phyloP scores from a whole-genome alignment of 2,113 vertebrate species.

The Siniperca knerii region DNA sequence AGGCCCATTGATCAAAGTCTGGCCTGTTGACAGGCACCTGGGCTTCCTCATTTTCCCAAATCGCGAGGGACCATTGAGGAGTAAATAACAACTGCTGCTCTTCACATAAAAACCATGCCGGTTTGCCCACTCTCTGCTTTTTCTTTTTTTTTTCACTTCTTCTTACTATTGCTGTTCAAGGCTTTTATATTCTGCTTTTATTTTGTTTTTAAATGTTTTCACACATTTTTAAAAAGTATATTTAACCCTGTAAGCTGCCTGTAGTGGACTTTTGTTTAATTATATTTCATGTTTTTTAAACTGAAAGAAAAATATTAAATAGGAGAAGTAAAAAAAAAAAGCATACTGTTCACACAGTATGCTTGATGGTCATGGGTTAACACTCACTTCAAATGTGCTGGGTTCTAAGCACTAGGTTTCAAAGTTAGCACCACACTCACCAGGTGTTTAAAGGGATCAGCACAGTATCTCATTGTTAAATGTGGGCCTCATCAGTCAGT shows the following conservation, averaged over 20 bases:
- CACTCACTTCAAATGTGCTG: not conserved
- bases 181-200: not conserved
- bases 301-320: not conserved
- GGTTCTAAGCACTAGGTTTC: not conserved
- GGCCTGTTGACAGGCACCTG: slow-evolving; percentile 55
- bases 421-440: not conserved
- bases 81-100: slow-evolving; percentile 58
- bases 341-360: not conserved
- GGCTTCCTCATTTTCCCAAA: slow-evolving; percentile 45
- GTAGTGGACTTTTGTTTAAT: not conserved
- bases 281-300: not conserved
- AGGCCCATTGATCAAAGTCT: slow-evolving; percentile 63
- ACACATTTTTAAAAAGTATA: not conserved
- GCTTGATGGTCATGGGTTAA: not conserved
- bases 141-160: not conserved
- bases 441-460: not conserved
- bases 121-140: not conserved
- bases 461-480: not conserved
- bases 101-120: slow-evolving; percentile 16
- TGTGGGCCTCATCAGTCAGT: too few species aligned
- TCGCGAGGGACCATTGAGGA: slow-evolving; percentile 37
- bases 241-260: not conserved
- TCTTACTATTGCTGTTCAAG: not conserved
- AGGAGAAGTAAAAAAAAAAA: not conserved
- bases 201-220: not conserved